A percentile compares a stretch with the other conserved stretches of the same genome.
Evolutionary conservation across 2,113 vertebrate genomes (phyloP).

Genomic region (Hipposideros armiger): DNA sequence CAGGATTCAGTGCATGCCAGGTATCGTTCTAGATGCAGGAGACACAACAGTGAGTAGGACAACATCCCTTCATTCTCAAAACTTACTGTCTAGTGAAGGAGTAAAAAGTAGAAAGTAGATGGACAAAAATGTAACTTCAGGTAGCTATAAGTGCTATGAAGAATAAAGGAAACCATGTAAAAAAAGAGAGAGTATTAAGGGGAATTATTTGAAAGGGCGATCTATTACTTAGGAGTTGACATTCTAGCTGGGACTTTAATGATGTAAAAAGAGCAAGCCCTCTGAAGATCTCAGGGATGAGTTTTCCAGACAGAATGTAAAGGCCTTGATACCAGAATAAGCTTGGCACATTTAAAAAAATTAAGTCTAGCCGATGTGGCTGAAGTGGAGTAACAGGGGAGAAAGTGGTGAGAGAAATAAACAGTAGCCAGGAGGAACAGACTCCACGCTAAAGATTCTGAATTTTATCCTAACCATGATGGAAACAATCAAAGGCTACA

Average conservation of each 20-base stretch:
- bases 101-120: background rate
- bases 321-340: background rate
- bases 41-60: background rate
- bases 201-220: constrained; percentile 32
- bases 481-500: background rate
- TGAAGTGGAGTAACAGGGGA: background rate
- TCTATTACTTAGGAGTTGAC: constrained; percentile 24
- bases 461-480: constrained; percentile 16
- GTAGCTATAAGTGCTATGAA: background rate
- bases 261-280: background rate
- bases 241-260: constrained; percentile 41
- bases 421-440: background rate
- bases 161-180: constrained; percentile 9
- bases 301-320: constrained; percentile 40
- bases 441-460: background rate
- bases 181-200: constrained; percentile 35
- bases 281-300: background rate
- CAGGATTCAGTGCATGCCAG: background rate
- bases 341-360: background rate
- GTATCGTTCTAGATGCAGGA: background rate
- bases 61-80: background rate
- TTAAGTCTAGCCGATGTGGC: background rate
- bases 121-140: constrained; percentile 30
- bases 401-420: constrained; percentile 2
- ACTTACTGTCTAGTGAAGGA: constrained; percentile 23